Base-by-base conservation (phyloP, 1,140 invertebrate species). In the Bradynema listronoti region DNA sequence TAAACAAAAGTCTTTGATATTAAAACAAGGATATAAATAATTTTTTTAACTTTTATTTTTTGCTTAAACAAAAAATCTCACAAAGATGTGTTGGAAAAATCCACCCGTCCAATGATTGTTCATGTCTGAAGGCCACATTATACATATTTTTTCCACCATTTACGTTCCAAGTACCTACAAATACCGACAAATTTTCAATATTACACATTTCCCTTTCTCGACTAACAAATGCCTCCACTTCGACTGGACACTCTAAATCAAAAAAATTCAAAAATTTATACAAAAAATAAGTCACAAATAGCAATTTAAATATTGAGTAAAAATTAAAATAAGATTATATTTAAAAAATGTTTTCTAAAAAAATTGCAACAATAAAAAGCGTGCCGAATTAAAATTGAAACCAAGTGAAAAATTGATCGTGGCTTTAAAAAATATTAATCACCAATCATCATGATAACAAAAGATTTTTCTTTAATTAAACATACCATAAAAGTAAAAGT, bases 121-220 rank as follows among this genome's bases (percentile, higher is more conserved):
- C 88, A 47, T 66, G 75, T 81, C 93, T 94, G 75, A 93, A 95
- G 11, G 89, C 91, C 46, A 98, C 86, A 79, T 90, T 95, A 63
- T 91, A 85, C 25, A 77, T 65, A 46, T 78, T 78, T 46, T 95
- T 97, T 24, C 94, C 94, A 33, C 95, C 95, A 81, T 99, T 99
- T 0, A 99, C 94, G 81, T 99, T 99, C 80, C 97, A 99, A 1
- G 95, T 99, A 9, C 90, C 93, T 47, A 94, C 85, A 53, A 87
- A 86, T 2, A 99, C 84, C 33, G 88, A 82, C 1, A 94, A 80
- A 61, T 83, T 84, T 34, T 84, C 82, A 0, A 85, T 82, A 49
- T 83, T 82, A 0, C 89, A 87, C 73, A 88, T 96, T 73, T 96
- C 90, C 59, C 83, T 83, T 66, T 87, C 87, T 27, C 88, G 82